phyloP scores from a whole-genome alignment of 2,797 vertebrate genomes.

The Neostethus bicornis region DNA sequence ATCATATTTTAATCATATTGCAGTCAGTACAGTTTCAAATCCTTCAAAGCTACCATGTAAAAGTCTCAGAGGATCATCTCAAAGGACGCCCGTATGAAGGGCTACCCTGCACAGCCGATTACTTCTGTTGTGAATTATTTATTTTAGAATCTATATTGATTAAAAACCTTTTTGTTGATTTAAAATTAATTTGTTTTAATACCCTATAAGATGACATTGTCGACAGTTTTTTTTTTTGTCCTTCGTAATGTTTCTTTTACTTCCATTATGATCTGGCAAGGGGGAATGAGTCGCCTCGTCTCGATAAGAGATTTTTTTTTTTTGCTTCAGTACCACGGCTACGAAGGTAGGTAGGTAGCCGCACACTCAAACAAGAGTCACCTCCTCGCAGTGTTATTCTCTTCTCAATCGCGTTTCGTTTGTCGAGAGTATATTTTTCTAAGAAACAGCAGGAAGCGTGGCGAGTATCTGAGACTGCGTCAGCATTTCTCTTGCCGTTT shows the following conservation, averaged over 20 bases:
- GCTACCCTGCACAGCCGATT: conserved; percentile 49
- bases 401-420: conserved; percentile 3
- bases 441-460: conserved; percentile 68
- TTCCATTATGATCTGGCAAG: conserved; percentile 11
- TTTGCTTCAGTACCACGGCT: conserved; percentile 22
- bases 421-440: conserved; percentile 61
- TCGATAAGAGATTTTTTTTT: conserved; percentile 34
- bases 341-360: conserved; percentile 20
- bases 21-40: conserved; percentile 26
- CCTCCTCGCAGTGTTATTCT: conserved; percentile 61
- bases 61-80: conserved; percentile 21
- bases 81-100: conserved; percentile 32
- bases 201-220: too few relatives aligned
- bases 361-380: conserved; percentile 26
- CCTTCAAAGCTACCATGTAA: conserved; percentile 11
- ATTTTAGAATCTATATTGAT: conserved; percentile 21
- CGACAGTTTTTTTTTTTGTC: neutral
- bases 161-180: too few relatives aligned
- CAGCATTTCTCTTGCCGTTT: conserved; percentile 57
- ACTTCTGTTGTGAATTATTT: conserved; percentile 37
- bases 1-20: conserved; percentile 31
- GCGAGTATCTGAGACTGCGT: conserved; percentile 60
- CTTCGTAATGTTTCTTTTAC: conserved; percentile 3
- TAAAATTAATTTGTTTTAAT: conserved; percentile 10
- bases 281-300: neutral